Base-by-base conservation (phyloP, 2,797 vertebrate species). In the Acestrorhynchus altus region DNA sequence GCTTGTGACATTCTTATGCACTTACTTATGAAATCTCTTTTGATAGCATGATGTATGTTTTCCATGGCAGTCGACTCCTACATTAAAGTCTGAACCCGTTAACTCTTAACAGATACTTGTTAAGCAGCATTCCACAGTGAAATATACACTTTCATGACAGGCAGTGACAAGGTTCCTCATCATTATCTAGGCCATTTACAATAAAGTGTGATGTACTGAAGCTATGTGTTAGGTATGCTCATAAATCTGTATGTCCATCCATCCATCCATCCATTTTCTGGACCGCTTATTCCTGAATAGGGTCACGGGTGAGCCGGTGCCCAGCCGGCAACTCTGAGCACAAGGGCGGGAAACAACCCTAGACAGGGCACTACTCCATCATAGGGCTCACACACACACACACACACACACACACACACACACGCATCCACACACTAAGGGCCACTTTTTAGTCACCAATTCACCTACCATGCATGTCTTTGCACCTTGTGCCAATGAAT, bases 1-100 rank as follows among this genome's bases (percentile, higher is more conserved):
- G 61, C 4, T n/a, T 63, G 39, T 64, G 39, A 42, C 35, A 64
- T 64, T 42, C 61, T 42, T 64, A 22, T n/a, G 42, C 61, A 42
- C 61, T 63, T 63, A 63, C 60, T 42, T 13, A 42, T 40, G 35
- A 42, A 42, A 42, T 13, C 39, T 13, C 5, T 42, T 64, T 42
- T 40, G n/a, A 22, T 64, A 40, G 8, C 16, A 40, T 63, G 31
- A 63, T 31, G 11, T 39, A 60, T 31, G 56, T 64, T 42, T 64
- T 20, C 59, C 59, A 20, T 12, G 35, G 59, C 31, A n/a, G 16
- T 28, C 8, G 26, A 59, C 56, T 59, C 13, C 26, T 59, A 59
- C 26, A 60, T 18, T 60, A 60, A 60, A 10, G 15, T 22, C 39
- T 64, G n/a, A 63, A 40, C 59, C 18, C 59, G 20, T n/a, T 40